phyloP scores from a whole-genome alignment of 2,113 vertebrate genomes.

The Montifringilla adamsi region DNA sequence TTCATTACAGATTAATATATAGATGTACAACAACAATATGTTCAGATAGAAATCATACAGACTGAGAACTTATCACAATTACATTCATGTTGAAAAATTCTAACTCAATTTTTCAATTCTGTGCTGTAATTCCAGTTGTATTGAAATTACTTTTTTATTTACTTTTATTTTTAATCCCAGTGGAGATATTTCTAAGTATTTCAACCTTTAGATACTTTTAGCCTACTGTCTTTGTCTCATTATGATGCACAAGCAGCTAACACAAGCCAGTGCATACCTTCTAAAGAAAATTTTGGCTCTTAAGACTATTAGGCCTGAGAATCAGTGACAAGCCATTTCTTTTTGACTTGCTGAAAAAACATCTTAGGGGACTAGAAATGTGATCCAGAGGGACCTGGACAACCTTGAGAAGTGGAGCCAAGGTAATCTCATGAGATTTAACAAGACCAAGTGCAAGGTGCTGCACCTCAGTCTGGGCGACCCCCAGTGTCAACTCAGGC shows the following conservation, averaged over 20 bases:
- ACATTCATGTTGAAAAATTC: neutral
- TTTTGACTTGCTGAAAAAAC: neutral
- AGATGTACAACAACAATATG: neutral
- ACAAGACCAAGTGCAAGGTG: neutral
- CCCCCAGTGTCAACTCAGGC: rapidly evolving
- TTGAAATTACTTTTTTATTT: neutral
- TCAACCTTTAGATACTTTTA: neutral
- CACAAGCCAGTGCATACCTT: neutral
- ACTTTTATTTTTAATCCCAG: neutral
- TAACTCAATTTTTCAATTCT: neutral
- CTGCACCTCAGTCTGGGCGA: rapidly evolving
- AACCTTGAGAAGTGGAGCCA: neutral
- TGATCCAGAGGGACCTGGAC: neutral
- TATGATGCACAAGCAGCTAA: neutral
- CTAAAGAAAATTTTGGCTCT: neutral
- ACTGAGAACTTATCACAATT: neutral
- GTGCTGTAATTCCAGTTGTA: neutral
- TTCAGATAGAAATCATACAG: neutral
- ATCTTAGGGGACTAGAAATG: neutral
- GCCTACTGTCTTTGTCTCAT: neutral
- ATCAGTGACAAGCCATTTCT: neutral
- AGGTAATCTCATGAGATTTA: neutral
- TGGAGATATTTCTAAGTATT: neutral
- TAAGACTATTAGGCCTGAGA: neutral
- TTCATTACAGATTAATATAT: neutral